Base-by-base conservation (phyloP, 2,888 invertebrate species). In the Anthrax anthrax region DNA sequence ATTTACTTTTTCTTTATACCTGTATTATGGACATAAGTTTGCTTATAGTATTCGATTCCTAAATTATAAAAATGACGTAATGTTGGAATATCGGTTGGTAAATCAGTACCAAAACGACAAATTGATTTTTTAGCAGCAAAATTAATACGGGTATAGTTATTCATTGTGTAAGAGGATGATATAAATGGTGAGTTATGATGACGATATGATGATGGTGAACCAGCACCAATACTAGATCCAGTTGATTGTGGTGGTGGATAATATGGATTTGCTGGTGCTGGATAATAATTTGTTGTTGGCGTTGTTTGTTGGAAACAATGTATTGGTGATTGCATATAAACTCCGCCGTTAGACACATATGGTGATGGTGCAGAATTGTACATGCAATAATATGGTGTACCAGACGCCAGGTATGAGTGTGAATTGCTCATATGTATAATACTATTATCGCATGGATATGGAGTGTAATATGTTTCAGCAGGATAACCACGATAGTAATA, bases 41-140 rank as follows among this genome's bases (percentile, higher is more conserved):
- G 29, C 12, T 32, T 32, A 44, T 53, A 55, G 43, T 54, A 73
- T 50, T 81, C 78, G 53, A 78, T 67, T 55, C 81, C 81, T 57
- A 80, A 64, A 62, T 81, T 81, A 67, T 74, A 81, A 64, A 77
- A 81, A 60, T 74, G 80, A 48, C 79, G 73, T 50, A 81, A 63
- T 8, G 80, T 78, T 13, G 72, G 64, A 42, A 76, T 67, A 58
- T 81, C 81, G 69, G 45, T 43, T 1, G 64, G 65, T 46, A 65
- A 56, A 51, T 66, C 65, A 8, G 55, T 52, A 2, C 62, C 64
- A 43, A 56, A 58, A 3, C 51, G 39, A 37, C 59, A 56, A 5
- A 58, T 18, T 1, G 63, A 63, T 32, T 57, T 62, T n/a, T 55
- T 57, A 2, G 60, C 60, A 12, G 60, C 56, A 37, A 52, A 55